These are phyloP conservation scores for Psammodynastes pulverulentus DNA, from an alignment of 2,113 vertebrate genomes.

Conservation along the genomic window DNA sequence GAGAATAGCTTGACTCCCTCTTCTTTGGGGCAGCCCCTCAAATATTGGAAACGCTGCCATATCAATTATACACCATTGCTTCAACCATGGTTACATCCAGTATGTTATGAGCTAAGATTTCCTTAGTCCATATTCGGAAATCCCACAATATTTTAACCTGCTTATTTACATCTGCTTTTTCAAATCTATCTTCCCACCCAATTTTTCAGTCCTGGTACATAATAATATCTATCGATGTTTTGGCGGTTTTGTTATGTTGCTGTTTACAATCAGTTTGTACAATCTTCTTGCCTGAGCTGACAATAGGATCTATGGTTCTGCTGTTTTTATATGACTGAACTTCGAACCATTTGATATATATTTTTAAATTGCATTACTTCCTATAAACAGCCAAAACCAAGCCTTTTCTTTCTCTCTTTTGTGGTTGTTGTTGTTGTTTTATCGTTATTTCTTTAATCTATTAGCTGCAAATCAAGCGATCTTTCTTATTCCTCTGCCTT, in stretches of 20 bases:
- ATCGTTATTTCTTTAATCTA: slow-evolving; percentile 14
- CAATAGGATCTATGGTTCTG: neutral
- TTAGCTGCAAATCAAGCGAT: slow-evolving; percentile 28
- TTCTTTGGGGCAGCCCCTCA: neutral
- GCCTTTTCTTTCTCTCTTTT: neutral
- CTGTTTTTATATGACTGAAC: neutral
- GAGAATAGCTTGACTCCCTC: too few relatives aligned
- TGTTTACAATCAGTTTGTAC: neutral
- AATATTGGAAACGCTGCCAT: neutral
- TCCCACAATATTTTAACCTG: neutral
- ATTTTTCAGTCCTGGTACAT: neutral
- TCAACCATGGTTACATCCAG: neutral
- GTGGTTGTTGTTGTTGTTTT: neutral
- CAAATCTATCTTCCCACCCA: neutral
- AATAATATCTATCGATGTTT: neutral
- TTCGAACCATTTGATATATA: neutral
- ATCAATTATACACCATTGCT: neutral
- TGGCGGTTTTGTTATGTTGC: neutral
- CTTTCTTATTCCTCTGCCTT: slow-evolving; percentile 17
- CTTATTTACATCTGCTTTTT: neutral
- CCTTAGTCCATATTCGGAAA: neutral
- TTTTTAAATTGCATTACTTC: neutral
- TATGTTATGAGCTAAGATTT: neutral
- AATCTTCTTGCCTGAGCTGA: neutral
- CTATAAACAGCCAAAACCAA: neutral